These are phyloP conservation scores for Osmerus eperlanus DNA, from an alignment of 2,113 vertebrate genomes.

Conservation along the genomic window DNA sequence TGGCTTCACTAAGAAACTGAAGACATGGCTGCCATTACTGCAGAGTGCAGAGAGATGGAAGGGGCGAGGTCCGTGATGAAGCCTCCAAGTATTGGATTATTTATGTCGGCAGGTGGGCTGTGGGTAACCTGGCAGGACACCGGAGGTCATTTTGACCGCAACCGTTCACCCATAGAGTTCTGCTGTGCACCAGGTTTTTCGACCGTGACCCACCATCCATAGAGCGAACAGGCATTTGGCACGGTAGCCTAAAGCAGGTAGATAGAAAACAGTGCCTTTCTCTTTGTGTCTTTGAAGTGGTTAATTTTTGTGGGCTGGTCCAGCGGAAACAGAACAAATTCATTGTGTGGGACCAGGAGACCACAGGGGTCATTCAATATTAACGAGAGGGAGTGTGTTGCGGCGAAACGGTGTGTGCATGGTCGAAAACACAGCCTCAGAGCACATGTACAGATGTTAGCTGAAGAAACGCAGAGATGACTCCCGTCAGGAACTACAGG, in stretches of 20 bases:
- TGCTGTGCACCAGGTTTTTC: neutral
- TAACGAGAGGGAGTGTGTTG: conserved; percentile 38
- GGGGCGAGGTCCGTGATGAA: conserved; percentile 20
- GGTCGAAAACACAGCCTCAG: conserved; percentile 9
- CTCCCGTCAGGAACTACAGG: neutral
- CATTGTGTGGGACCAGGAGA: conserved; percentile 44
- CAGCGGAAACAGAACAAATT: conserved; percentile 52
- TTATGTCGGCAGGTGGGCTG: conserved; percentile 51
- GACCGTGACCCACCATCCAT: conserved; percentile 11
- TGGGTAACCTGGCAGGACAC: conserved; percentile 31
- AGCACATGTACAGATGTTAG: conserved; percentile 2
- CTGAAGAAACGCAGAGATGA: neutral
- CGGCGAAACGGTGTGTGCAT: conserved; percentile 5
- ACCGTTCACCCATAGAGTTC: conserved; percentile 44
- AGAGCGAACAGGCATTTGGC: conserved; percentile 21
- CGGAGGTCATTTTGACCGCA: conserved; percentile 34
- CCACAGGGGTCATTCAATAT: conserved; percentile 55
- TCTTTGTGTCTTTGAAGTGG: conserved; percentile 30
- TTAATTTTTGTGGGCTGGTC: conserved; percentile 37
- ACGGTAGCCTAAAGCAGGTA: conserved; percentile 1
- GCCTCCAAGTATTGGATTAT: conserved; percentile 58
- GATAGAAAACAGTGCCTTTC: conserved; percentile 12
- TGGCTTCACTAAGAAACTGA: neutral
- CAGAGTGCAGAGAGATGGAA: neutral
- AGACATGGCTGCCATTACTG: neutral